Evolutionary conservation across 2,888 invertebrate genomes (phyloP).

Genomic region (Nomada fabriciana): DNA sequence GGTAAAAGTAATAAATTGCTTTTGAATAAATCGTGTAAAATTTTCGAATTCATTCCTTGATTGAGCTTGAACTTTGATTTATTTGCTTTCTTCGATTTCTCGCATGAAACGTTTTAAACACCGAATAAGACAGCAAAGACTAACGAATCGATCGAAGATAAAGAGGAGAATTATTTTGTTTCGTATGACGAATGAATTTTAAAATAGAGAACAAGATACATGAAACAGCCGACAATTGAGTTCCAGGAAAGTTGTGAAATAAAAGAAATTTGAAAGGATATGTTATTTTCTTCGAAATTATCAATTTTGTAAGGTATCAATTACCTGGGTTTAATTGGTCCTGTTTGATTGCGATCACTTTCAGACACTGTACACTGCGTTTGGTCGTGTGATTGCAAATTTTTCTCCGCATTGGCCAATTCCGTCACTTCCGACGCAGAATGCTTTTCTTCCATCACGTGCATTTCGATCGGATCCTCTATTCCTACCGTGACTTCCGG

Average conservation of each 20-base stretch:
- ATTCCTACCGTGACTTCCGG: slow-evolving; percentile 26
- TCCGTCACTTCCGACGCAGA: slow-evolving; percentile 77
- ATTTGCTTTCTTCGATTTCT: too few species aligned
- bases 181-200: too few species aligned
- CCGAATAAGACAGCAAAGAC: too few species aligned
- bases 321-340: slow-evolving; percentile 40
- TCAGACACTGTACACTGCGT: slow-evolving; percentile 14
- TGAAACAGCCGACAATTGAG: too few species aligned
- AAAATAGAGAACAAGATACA: too few species aligned
- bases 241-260: background rate
- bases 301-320: background rate
- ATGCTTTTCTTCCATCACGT: slow-evolving; percentile 57
- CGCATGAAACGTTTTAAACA: too few species aligned
- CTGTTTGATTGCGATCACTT: slow-evolving; percentile 5
- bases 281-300: background rate
- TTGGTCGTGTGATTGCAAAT: slow-evolving; percentile 72
- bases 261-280: background rate
- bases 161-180: background rate
- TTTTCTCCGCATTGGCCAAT: slow-evolving; percentile 74
- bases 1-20: too few species aligned
- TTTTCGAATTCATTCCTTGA: too few species aligned
- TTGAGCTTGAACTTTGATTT: too few species aligned
- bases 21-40: too few species aligned
- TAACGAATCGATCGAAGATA: too few species aligned
- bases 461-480: slow-evolving; percentile 21